Percentiles rank a stretch among this genome's conserved stretches.
Evolutionary conservation across 2,888 invertebrate genomes (phyloP).

Genomic region (Pseudococcus longispinus): DNA sequence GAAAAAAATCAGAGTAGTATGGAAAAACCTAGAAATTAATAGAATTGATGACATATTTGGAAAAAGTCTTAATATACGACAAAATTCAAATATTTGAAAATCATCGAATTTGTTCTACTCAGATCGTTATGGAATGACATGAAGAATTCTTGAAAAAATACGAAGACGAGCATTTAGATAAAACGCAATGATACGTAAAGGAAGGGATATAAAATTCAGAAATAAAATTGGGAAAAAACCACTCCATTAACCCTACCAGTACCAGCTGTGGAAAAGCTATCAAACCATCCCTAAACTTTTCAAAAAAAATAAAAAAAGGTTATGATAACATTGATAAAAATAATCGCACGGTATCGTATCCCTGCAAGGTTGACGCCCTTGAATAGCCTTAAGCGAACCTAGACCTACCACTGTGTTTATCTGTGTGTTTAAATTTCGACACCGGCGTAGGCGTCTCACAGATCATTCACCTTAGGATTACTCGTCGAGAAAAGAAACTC

Average conservation of each 20-base stretch:
- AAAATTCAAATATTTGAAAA: background rate
- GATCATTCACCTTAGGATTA: constrained; percentile 11
- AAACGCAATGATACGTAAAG: too few species aligned
- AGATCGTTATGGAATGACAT: too few species aligned
- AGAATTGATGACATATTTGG: background rate
- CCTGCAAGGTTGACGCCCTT: constrained; percentile 26
- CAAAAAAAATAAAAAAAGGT: background rate
- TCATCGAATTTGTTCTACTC: background rate
- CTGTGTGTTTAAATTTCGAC: background rate
- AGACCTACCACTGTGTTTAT: constrained; percentile 26
- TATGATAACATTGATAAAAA: background rate
- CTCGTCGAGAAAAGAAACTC: background rate
- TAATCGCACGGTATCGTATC: background rate
- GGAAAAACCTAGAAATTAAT: background rate
- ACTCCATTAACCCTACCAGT: too few species aligned
- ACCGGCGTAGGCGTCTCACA: background rate
- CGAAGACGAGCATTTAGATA: too few species aligned
- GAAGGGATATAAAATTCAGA: too few species aligned
- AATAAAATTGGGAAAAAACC: too few species aligned
- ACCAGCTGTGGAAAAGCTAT: background rate
- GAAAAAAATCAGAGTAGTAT: background rate
- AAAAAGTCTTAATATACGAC: background rate
- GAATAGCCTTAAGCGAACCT: background rate
- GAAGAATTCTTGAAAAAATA: too few species aligned
- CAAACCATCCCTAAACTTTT: background rate